A percentile compares a stretch with the other conserved stretches of the same genome.
Evolutionary conservation across 2,113 vertebrate genomes (phyloP).

Genomic region (Vidua macroura): DNA sequence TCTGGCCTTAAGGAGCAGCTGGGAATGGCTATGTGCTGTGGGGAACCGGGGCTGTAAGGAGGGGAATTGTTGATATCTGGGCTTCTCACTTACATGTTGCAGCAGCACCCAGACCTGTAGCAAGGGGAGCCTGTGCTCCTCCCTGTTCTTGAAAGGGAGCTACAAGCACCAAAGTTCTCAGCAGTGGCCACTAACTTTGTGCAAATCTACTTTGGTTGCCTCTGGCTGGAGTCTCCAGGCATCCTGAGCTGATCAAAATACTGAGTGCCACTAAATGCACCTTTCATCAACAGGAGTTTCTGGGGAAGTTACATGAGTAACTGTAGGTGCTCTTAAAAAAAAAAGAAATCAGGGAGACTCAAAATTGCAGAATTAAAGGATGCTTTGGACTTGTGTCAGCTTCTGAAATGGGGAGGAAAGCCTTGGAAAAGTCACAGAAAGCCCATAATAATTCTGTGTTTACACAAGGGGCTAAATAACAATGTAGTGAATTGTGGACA

Average conservation of each 20-base stretch:
- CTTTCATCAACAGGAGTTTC: neutral
- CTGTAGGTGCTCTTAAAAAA: neutral
- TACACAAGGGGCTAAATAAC: neutral
- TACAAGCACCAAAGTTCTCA: neutral
- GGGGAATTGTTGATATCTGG: accelerated
- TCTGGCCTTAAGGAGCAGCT: accelerated
- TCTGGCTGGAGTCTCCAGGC: neutral
- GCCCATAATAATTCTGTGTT: neutral
- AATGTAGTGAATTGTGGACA: neutral
- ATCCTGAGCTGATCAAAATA: neutral
- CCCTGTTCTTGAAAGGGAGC: neutral
- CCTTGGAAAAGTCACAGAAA: neutral
- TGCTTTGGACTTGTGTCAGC: neutral
- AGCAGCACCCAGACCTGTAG: neutral
- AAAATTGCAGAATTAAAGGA: neutral
- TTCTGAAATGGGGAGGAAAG: neutral
- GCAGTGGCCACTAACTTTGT: neutral
- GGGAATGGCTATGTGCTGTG: neutral
- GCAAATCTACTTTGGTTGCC: neutral
- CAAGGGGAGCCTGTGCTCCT: neutral
- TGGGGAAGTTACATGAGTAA: neutral
- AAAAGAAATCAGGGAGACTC: neutral
- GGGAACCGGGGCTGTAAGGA: neutral
- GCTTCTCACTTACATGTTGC: neutral
- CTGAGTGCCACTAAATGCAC: neutral